Base-by-base conservation (phyloP, 2,113 vertebrate genomes). In the Notarius quadriscutis region DNA sequence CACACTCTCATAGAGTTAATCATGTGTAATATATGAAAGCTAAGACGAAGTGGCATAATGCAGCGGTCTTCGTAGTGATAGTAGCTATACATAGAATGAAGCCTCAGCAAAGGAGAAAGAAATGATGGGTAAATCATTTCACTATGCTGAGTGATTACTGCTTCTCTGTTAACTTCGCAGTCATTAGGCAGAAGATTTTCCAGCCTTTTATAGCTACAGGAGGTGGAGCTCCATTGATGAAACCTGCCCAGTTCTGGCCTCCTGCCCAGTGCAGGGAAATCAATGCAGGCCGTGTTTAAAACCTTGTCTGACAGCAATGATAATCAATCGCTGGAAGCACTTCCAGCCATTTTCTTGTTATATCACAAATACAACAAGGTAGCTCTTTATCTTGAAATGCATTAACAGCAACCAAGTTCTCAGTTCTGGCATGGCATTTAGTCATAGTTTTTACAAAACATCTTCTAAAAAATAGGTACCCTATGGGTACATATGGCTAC, bases 261-360 rank as follows among this genome's bases (percentile, higher is more conserved):
- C 67, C 30, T 79, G 88, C 83, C 85, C 51, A 51, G 55, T 51
- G 82, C 81, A 81, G 81, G 86, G 65, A 65, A 67, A 87, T 88
- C 14, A 60, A 82, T 84, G 17, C 10, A 84, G 87, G 89, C 90
- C 88, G 87, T 91, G 82, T 87, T 81, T 34, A 67, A 34, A 90
- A 81, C 67, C 85, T 88, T 86, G 91, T 91, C 92, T 92, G 84
- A 90, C 89, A 91, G 89, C 81, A 88, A 67, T 86, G 87, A 91
- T 87, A 90, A 91, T 87, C 87, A 84, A 88, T 93, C 86, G 69
- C 88, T 87, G 91, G 89, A 69, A 85, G 57, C 87, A 90, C 87
- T 88, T 84, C 86, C 82, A 60, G 84, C 89, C 85, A 84, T 91
- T 91, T 92, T 88, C 90, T 90, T 91, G 91, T 94, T 91, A 90